These are phyloP conservation scores for rat (Rattus norvegicus) DNA, from an alignment of 2,113 vertebrate species.

Conservation along the genomic window DNA sequence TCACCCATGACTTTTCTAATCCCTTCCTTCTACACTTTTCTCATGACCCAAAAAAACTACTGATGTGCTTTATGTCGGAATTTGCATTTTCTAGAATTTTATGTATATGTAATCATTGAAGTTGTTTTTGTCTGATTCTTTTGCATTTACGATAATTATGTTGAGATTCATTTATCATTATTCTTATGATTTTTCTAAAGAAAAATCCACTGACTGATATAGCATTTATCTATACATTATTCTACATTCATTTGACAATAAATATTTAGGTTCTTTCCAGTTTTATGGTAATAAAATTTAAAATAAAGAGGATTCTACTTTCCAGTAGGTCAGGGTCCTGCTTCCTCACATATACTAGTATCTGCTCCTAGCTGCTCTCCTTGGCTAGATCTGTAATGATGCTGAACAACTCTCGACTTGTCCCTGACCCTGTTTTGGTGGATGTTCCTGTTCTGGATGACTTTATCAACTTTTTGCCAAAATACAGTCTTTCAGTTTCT, in stretches of 20 bases:
- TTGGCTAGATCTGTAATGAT: background rate
- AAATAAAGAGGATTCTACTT: conserved; percentile 9
- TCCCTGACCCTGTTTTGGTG: background rate
- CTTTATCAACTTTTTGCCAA: background rate
- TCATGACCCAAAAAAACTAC: background rate
- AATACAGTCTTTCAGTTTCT: background rate
- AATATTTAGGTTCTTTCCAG: background rate
- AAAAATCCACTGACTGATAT: background rate
- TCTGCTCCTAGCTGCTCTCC: background rate
- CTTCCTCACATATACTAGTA: background rate
- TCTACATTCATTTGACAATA: background rate
- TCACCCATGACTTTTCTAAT: background rate
- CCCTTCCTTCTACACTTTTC: background rate
- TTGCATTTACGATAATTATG: background rate
- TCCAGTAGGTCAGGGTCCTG: background rate
- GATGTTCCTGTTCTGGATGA: background rate
- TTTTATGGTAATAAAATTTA: background rate
- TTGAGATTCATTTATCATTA: background rate
- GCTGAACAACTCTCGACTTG: background rate
- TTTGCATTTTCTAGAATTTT: conserved; percentile 15
- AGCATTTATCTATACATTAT: background rate
- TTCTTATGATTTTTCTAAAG: background rate
- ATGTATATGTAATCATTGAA: background rate
- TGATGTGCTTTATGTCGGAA: background rate
- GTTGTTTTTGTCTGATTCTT: background rate